Conservation (phyloP, 2,113 vertebrate genomes). For the Vimba vimba region DNA sequence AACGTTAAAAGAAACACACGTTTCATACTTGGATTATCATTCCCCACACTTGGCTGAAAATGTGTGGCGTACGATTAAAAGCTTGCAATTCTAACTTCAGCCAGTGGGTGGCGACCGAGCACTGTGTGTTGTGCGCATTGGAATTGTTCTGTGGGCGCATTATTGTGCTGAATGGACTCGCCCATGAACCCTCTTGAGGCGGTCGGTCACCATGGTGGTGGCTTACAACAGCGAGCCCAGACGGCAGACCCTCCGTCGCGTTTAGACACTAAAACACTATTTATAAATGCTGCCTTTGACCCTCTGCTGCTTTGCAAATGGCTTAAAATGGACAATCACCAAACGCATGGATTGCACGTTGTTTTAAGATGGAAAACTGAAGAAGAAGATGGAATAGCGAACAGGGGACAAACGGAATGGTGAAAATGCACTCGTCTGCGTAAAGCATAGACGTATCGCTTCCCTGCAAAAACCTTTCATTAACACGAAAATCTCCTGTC, state of each 20-base stretch:
- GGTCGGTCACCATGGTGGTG: constrained; percentile 82
- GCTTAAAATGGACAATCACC: constrained; percentile 57
- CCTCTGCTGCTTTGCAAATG: background rate
- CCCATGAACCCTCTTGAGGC: constrained; percentile 68
- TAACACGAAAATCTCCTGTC: background rate
- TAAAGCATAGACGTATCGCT: background rate
- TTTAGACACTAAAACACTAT: constrained; percentile 53
- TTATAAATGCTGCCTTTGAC: constrained; percentile 38
- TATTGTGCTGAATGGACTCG: constrained; percentile 70
- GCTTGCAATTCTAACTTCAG: constrained; percentile 31
- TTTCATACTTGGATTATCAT: background rate
- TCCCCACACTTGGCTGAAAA: background rate
- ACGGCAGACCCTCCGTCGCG: constrained; percentile 61
- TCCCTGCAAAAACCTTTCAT: constrained; percentile 29
- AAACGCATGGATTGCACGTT: constrained; percentile 52
- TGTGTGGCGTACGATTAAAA: background rate
- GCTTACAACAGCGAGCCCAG: constrained; percentile 70
- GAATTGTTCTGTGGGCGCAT: constrained; percentile 46
- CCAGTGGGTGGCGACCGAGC: constrained; percentile 63
- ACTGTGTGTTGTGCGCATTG: background rate
- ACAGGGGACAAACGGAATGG: constrained; percentile 66
- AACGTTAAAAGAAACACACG: background rate
- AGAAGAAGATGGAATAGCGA: constrained; percentile 58
- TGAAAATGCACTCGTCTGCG: constrained; percentile 63
- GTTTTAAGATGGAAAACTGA: constrained; percentile 54